Percentiles rank a stretch among this genome's conserved stretches.
These are phyloP conservation scores for Ceratoteleas bidentatus DNA, from an alignment of 1,140 invertebrate species.

Conservation along the genomic window DNA sequence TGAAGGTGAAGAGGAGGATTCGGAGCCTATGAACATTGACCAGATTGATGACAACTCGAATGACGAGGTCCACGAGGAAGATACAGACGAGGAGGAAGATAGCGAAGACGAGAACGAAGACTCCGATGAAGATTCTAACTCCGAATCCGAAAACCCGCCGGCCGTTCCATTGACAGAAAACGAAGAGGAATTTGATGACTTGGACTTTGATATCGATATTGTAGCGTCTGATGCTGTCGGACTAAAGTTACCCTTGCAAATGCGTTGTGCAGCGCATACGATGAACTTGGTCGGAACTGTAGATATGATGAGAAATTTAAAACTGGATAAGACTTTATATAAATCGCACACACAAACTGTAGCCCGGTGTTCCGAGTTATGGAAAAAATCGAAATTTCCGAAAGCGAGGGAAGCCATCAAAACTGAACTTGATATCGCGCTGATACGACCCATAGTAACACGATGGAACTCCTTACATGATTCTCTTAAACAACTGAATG, in stretches of 20 bases:
- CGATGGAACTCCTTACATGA: conserved; percentile 16
- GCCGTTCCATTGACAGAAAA: not conserved
- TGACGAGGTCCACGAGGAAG: no score
- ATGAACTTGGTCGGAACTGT: not conserved
- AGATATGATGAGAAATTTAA: conserved; percentile 5
- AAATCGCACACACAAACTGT: conserved; percentile 3
- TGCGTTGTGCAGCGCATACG: conserved; percentile 8
- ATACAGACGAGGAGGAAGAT: no score
- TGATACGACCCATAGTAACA: conserved; percentile 6
- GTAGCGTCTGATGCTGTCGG: conserved; percentile 2
- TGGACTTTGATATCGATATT: not conserved
- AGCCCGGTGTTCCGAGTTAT: conserved; percentile 11
- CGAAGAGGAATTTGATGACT: not conserved
- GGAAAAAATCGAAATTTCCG: conserved; percentile 13
- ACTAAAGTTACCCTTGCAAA: conserved; percentile 4
- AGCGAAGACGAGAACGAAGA: no score
- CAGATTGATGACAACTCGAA: no score
- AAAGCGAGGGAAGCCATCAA: conserved; percentile 6
- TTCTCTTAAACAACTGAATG: conserved; percentile 1
- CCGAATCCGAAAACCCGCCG: no score
- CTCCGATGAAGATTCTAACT: no score
- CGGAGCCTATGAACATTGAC: no score
- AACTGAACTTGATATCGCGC: not conserved
- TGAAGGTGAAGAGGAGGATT: no score
- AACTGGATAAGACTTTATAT: not conserved